Evolutionary conservation across 2,797 vertebrate genomes (phyloP), one percentile per base, ranked within the genome.

Genomic region (Sparidentex hasta): DNA sequence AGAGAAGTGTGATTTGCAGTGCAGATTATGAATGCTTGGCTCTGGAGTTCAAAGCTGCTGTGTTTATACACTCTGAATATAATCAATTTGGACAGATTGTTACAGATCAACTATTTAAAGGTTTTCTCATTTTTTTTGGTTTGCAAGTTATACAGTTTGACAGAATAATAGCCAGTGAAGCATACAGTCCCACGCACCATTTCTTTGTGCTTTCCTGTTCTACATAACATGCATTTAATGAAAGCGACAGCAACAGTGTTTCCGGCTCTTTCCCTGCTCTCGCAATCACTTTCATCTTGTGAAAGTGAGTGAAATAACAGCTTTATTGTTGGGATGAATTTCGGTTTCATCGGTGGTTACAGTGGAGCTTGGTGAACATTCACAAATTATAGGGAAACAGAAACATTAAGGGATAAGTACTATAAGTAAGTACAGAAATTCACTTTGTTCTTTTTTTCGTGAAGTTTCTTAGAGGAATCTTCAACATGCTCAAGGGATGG

Each of bases 401-500:
- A 64, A 51, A 77, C 20, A 78, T 68, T 48, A 54, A 51, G 47
- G 25, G 16, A 66, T 27, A 83, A 68, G 17, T 21, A 48, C 13
- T 71, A 17, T 18, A 50, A 55, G 50, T 38, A 67, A 59, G 52
- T 43, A 59, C 20, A 47, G 25, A 38, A 27, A 50, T 64, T 64
- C 17, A 27, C 68, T 82, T 48, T 68, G 67, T 7, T 74, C 33
- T 41, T 75, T 62, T 74, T 64, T 21, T 11, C 27, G 3, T 14
- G 68, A 43, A 43, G 33, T 6, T 54, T 72, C 47, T 71, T 65
- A 33, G 65, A 65, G 69, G 74, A 54, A 25, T 70, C 43, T 65
- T 52, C 54, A 58, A 56, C 56, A 75, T 75, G 81, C 61, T 85
- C 58, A 78, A 70, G 56, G 64, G 58, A 82, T 68, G 46, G 51